Conservation (phyloP, 2,888 invertebrate genomes). For the Miltochrista miniata region DNA sequence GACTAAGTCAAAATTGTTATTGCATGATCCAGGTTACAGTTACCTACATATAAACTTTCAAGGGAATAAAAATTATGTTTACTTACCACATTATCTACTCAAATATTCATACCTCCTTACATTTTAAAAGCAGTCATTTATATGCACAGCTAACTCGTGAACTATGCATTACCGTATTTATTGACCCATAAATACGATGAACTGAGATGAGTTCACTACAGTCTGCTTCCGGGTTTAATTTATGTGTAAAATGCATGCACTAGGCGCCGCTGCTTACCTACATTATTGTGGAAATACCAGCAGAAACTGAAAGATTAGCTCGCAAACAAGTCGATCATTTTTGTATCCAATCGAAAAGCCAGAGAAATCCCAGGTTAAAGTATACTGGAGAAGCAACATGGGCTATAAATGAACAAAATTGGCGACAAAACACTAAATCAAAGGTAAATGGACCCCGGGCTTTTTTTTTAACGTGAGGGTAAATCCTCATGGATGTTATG, state of each 20-base stretch:
- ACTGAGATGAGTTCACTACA: slow-evolving; percentile 1
- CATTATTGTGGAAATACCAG: background rate
- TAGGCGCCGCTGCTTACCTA: background rate
- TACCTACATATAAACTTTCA: too few relatives aligned
- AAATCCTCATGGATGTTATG: too few relatives aligned
- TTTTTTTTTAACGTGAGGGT: too few relatives aligned
- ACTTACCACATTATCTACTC: background rate
- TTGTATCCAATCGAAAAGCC: too few relatives aligned
- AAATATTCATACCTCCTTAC: background rate
- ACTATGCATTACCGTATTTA: slow-evolving; percentile 4
- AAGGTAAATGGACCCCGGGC: too few relatives aligned
- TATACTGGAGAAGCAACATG: too few relatives aligned
- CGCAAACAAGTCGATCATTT: too few relatives aligned
- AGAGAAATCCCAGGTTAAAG: too few relatives aligned
- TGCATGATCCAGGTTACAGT: too few relatives aligned
- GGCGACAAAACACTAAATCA: too few relatives aligned
- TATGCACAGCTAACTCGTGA: background rate
- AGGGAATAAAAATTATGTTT: background rate
- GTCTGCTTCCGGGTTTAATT: slow-evolving; percentile 7
- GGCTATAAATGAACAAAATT: too few relatives aligned
- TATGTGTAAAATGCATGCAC: background rate
- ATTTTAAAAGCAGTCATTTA: background rate
- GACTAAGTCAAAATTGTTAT: too few relatives aligned
- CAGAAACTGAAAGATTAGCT: background rate
- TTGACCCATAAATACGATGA: slow-evolving; percentile 1